Conservation (phyloP, 2,797 vertebrate genomes). For the Poecile montanus region DNA sequence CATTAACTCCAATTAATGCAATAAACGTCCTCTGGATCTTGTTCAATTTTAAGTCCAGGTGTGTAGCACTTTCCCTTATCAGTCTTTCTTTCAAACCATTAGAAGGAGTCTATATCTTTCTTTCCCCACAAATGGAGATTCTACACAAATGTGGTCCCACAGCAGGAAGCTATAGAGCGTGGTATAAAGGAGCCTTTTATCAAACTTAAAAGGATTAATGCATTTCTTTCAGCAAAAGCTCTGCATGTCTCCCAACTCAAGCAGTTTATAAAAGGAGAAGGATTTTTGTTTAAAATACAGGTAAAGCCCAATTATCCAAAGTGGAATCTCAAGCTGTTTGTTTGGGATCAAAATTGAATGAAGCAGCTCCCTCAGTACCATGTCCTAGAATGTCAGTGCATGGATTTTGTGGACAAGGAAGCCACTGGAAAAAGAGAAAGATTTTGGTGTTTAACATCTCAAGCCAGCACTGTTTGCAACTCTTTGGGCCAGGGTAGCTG, state of each 20-base stretch:
- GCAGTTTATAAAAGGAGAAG: constrained; percentile 50
- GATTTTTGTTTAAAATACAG: constrained; percentile 58
- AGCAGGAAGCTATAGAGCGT: constrained; percentile 19
- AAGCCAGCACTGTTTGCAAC: not conserved
- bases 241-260: constrained; percentile 46
- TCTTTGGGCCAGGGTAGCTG: not conserved
- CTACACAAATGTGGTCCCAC: constrained; percentile 52
- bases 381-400: not conserved
- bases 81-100: not conserved
- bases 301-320: constrained; percentile 47
- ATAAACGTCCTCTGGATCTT: not conserved
- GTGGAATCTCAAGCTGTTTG: constrained; percentile 46
- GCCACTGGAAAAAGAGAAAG: not conserved
- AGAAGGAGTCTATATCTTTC: not conserved
- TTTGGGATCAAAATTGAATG: not conserved
- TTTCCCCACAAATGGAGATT: constrained; percentile 29
- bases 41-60: not conserved
- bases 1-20: constrained; percentile 20
- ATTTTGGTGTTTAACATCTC: not conserved
- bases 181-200: constrained; percentile 52
- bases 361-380: not conserved
- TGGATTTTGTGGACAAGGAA: not conserved
- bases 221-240: constrained; percentile 62
- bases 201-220: constrained; percentile 63
- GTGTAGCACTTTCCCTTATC: constrained; percentile 24